These are phyloP conservation scores for Psittacula echo DNA, from an alignment of 2,797 vertebrate species.

Conservation along the genomic window DNA sequence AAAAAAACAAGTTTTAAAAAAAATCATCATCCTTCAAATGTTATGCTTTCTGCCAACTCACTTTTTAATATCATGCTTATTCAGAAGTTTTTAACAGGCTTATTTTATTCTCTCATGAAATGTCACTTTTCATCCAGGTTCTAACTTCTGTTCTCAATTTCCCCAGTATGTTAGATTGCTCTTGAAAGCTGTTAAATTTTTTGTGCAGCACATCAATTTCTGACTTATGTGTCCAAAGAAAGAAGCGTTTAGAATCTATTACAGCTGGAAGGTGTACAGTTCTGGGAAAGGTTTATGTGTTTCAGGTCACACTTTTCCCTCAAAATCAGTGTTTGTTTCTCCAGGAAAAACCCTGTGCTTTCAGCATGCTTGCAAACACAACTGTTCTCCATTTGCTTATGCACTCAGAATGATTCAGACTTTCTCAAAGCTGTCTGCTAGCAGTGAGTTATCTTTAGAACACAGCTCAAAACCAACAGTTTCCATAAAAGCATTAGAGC, in stretches of 20 bases:
- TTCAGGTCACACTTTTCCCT: not conserved
- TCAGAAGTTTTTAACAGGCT: not conserved
- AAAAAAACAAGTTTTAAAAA: fast-evolving
- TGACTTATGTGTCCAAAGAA: not conserved
- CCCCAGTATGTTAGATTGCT: not conserved
- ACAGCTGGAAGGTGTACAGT: not conserved
- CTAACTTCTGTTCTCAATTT: not conserved
- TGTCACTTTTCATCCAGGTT: not conserved
- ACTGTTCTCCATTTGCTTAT: not conserved
- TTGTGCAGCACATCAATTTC: not conserved
- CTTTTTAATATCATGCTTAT: not conserved
- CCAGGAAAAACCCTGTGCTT: not conserved
- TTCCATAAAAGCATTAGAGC: not conserved
- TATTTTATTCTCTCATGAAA: not conserved
- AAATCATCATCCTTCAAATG: not conserved
- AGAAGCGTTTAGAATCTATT: not conserved
- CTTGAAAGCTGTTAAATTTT: not conserved
- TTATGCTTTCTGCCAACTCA: not conserved
- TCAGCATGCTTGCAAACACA: not conserved
- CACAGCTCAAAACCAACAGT: not conserved
- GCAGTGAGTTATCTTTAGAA: not conserved
- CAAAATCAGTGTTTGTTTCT: not conserved
- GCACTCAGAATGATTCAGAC: not conserved
- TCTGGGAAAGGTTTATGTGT: not conserved
- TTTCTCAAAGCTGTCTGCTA: not conserved